Percentiles rank a stretch among this genome's conserved stretches.
Conservation (phyloP, 2,888 invertebrate genomes). For the Argyra leucocephala region DNA sequence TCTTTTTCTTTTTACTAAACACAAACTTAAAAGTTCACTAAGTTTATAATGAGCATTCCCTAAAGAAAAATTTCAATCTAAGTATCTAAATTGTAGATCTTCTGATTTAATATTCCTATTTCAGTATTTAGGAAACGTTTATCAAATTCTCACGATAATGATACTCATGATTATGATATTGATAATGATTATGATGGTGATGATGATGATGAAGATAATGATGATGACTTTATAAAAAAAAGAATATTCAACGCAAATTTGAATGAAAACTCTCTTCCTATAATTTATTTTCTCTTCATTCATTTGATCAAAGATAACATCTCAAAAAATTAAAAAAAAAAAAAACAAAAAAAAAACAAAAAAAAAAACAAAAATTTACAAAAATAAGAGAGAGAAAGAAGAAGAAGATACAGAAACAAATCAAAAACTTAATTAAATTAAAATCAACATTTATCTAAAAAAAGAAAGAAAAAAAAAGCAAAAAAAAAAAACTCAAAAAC, state of each 20-base stretch:
- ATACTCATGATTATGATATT: background rate
- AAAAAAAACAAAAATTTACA: background rate
- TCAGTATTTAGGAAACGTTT: background rate
- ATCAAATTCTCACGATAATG: background rate
- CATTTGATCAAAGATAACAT: no score
- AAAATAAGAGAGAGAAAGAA: no score
- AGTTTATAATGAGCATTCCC: background rate
- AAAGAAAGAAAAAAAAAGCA: background rate
- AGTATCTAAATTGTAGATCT: background rate
- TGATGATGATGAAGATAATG: no score
- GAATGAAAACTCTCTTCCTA: no score
- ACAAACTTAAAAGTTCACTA: background rate
- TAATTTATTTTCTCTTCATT: background rate
- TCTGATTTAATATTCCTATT: background rate
- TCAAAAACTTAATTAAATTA: constrained; percentile 6
- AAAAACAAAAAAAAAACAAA: background rate
- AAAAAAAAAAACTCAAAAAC: no score
- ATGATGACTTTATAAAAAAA: no score
- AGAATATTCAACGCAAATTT: no score
- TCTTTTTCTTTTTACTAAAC: no score
- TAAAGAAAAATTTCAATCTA: background rate
- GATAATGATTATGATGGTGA: background rate
- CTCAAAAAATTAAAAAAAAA: background rate
- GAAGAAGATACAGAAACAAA: background rate
- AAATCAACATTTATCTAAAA: background rate